These are phyloP conservation scores for Venustaconcha ellipsiformis DNA, from an alignment of 1,140 invertebrate genomes.

Conservation along the genomic window DNA sequence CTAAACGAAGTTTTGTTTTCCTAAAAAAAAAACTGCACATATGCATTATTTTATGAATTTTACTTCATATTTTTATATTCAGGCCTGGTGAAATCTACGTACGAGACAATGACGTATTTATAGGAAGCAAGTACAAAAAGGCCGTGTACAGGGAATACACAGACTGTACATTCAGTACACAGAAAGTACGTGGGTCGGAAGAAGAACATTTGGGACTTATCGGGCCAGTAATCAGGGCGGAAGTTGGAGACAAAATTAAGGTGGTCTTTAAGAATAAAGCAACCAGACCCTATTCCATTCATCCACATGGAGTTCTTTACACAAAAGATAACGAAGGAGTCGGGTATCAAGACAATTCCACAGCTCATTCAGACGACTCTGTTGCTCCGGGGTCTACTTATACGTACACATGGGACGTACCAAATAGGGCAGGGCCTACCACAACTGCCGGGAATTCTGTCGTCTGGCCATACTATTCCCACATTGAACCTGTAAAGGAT, in stretches of 20 bases:
- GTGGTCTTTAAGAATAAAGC: slow-evolving; percentile 47
- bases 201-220: slow-evolving; percentile 51
- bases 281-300: slow-evolving; percentile 35
- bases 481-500: slow-evolving; percentile 47
- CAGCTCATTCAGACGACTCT: neutral
- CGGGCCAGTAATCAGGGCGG: slow-evolving; percentile 56
- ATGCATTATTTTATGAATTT: too few relatives aligned
- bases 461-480: slow-evolving; percentile 56
- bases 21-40: too few relatives aligned
- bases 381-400: slow-evolving; percentile 22
- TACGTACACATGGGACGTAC: slow-evolving; percentile 53
- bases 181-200: slow-evolving; percentile 18
- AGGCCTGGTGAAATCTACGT: slow-evolving; percentile 40
- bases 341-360: slow-evolving; percentile 14
- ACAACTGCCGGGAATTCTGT: slow-evolving; percentile 49
- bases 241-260: slow-evolving; percentile 53
- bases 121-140: slow-evolving; percentile 54
- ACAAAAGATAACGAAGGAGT: slow-evolving; percentile 39
- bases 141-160: slow-evolving; percentile 57
- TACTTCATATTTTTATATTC: slow-evolving; percentile 2
- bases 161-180: slow-evolving; percentile 42
- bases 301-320: slow-evolving; percentile 38
- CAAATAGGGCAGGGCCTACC: slow-evolving; percentile 38
- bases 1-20: too few relatives aligned
- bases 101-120: slow-evolving; percentile 30